These are phyloP conservation scores for Trinectes maculatus DNA, from an alignment of 2,113 vertebrate genomes.

Conservation along the genomic window DNA sequence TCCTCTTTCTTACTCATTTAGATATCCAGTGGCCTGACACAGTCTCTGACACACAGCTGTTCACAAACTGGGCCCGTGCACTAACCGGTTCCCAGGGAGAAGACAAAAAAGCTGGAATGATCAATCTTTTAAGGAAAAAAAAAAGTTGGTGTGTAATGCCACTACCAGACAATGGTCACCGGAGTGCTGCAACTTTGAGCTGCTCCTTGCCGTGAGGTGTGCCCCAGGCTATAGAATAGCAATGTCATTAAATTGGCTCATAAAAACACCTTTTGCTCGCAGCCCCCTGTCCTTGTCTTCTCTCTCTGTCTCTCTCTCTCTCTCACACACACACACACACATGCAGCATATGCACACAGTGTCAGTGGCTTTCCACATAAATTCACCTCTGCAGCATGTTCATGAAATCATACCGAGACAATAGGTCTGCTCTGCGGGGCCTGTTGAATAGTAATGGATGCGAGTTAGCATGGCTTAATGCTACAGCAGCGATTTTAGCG, in stretches of 20 bases:
- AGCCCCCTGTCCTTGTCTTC: conserved; percentile 57
- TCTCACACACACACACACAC: background rate
- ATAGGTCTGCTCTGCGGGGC: conserved; percentile 75
- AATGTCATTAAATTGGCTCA: conserved; percentile 83
- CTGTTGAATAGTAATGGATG: conserved; percentile 79
- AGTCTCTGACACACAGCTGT: conserved; percentile 34
- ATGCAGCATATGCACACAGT: conserved; percentile 32
- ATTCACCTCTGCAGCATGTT: conserved; percentile 70
- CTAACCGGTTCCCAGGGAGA: conserved; percentile 68
- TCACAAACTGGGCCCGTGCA: conserved; percentile 72
- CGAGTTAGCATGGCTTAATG: conserved; percentile 75
- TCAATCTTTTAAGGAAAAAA: conserved; percentile 70
- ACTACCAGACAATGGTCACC: conserved; percentile 72
- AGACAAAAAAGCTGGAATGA: conserved; percentile 74
- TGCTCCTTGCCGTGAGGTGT: conserved; percentile 73
- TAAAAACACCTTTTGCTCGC: conserved; percentile 82
- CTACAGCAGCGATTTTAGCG: conserved; percentile 67
- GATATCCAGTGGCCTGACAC: conserved; percentile 56
- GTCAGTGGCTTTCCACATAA: conserved; percentile 69
- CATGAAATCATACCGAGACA: conserved; percentile 74
- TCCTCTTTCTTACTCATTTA: conserved; percentile 41
- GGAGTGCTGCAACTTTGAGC: conserved; percentile 73
- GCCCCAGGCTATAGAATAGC: conserved; percentile 80
- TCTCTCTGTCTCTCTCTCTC: background rate
- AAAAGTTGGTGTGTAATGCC: conserved; percentile 63